These are phyloP conservation scores for Pedetes capensis DNA, from an alignment of 2,113 vertebrate species.

Conservation along the genomic window DNA sequence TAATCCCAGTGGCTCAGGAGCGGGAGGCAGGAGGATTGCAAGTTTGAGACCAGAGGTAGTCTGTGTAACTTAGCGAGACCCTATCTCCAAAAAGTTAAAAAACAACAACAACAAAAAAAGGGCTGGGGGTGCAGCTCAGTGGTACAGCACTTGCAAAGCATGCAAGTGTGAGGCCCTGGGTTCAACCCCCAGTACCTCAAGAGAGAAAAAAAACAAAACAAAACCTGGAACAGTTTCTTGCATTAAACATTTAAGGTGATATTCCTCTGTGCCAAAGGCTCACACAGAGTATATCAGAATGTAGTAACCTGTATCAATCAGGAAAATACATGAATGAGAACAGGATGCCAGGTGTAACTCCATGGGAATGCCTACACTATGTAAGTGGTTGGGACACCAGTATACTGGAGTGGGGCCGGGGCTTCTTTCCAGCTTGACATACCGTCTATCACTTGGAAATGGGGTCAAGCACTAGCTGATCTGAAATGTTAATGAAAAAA, in stretches of 20 bases:
- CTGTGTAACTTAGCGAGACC: no score
- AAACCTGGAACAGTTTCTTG: not conserved
- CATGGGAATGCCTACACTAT: not conserved
- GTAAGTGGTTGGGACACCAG: not conserved
- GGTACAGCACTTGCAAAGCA: no score
- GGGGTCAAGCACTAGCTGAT: not conserved
- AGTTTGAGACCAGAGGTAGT: no score
- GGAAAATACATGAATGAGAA: not conserved
- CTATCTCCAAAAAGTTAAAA: no score
- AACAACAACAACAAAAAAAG: no score
- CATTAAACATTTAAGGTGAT: not conserved
- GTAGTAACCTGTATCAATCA: not conserved
- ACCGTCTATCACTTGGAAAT: not conserved
- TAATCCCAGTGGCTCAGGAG: no score
- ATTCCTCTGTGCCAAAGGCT: not conserved
- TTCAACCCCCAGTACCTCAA: no score
- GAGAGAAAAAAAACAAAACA: no score
- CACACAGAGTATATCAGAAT: not conserved
- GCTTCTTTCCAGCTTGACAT: not conserved
- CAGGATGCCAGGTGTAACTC: not conserved
- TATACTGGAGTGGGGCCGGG: not conserved
- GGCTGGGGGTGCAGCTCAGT: no score
- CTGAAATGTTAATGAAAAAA: not conserved
- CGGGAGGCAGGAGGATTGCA: no score
- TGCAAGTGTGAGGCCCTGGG: no score